A percentile compares a stretch with the other conserved stretches of the same genome.
phyloP scores from a whole-genome alignment of 2,888 invertebrate species.

The Artemia sinica region DNA sequence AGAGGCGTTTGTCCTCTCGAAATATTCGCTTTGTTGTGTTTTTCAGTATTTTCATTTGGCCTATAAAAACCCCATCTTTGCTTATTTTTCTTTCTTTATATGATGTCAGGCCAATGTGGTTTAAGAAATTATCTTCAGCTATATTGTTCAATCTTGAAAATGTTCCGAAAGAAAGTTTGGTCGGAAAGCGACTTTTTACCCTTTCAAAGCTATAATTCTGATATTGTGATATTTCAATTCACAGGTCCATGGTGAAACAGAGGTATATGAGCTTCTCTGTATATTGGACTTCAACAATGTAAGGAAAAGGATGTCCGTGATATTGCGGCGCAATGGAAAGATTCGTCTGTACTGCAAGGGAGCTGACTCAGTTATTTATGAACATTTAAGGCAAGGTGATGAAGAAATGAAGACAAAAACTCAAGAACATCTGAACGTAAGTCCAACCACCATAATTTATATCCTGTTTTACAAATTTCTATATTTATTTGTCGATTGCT shows the following conservation, averaged over 20 bases:
- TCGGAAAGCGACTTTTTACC: slow-evolving; percentile 16
- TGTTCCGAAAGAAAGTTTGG: slow-evolving; percentile 15
- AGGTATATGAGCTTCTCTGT: slow-evolving; percentile 73
- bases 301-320: slow-evolving; percentile 96
- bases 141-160: not conserved
- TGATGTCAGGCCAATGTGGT: too few species aligned
- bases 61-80: too few species aligned
- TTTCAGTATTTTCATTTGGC: too few species aligned
- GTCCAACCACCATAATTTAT: slow-evolving; percentile 29
- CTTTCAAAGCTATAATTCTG: not conserved
- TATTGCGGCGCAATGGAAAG: slow-evolving; percentile 60
- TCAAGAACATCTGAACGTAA: slow-evolving; percentile 82
- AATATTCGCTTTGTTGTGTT: too few species aligned
- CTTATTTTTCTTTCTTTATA: too few species aligned
- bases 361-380: slow-evolving; percentile 93
- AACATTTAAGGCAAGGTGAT: slow-evolving; percentile 61
- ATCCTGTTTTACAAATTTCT: slow-evolving; percentile 12
- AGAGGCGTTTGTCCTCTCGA: too few species aligned
- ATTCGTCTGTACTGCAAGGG: slow-evolving; percentile 89
- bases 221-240: too few species aligned
- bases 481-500: not conserved
- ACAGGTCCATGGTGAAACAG: slow-evolving; percentile 42
- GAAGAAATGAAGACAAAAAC: slow-evolving; percentile 61
- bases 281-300: slow-evolving; percentile 99
- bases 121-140: too few species aligned